Conservation (phyloP, 1,140 invertebrate genomes). For the Drosophila tristis region DNA sequence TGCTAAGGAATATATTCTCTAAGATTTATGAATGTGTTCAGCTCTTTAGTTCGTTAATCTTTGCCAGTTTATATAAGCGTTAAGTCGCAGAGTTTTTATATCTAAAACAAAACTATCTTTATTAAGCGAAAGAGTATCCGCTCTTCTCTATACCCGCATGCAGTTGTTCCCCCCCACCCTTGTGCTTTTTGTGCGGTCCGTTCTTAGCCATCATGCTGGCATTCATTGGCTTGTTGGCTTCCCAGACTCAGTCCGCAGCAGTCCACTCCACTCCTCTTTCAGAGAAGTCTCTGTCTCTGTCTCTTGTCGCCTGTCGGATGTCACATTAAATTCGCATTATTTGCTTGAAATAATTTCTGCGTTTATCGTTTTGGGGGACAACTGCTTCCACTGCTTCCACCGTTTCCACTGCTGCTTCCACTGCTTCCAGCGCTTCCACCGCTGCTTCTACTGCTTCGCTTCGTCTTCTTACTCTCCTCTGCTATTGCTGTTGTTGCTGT, state of each 20-base stretch:
- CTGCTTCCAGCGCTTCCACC: not conserved
- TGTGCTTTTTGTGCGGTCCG: conserved; percentile 25
- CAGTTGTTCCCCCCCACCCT: not conserved
- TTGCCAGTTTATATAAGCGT: too few species aligned
- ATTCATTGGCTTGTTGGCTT: conserved; percentile 52
- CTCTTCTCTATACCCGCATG: not conserved
- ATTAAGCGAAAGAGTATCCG: conserved; percentile 15
- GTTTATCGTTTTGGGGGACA: conserved; percentile 49
- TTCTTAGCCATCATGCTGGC: conserved; percentile 27
- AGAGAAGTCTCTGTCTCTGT: conserved; percentile 2
- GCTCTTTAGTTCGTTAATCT: too few species aligned
- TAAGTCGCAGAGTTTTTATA: not conserved
- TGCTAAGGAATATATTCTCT: too few species aligned
- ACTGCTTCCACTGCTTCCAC: conserved; percentile 6
- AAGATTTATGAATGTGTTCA: too few species aligned
- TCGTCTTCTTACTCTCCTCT: not conserved
- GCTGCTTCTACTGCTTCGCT: not conserved
- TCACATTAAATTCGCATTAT: conserved; percentile 79
- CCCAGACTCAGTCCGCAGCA: too few species aligned
- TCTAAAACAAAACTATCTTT: not conserved
- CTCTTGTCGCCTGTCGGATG: conserved; percentile 72
- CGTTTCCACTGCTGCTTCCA: not conserved
- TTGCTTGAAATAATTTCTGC: conserved; percentile 76
- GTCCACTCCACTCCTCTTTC: not conserved
- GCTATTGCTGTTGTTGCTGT: not conserved